Conservation (phyloP, 2,888 invertebrate species). For the Ormyrus rosae region DNA sequence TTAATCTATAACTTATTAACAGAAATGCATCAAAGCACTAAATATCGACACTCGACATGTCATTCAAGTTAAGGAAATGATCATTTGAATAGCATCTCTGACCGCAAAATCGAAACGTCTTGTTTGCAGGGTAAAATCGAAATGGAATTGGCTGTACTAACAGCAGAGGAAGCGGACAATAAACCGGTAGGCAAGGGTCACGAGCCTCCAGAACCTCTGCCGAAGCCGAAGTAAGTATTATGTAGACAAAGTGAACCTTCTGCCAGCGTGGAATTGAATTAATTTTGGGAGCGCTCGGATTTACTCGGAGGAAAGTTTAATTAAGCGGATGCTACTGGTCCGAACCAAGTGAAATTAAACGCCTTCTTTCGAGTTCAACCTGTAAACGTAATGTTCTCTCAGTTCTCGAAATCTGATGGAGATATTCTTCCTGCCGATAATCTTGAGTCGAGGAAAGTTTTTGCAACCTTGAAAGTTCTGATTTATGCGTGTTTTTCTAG, state of each 20-base stretch:
- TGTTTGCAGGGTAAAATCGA: constrained; percentile 82
- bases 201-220: constrained; percentile 80
- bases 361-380: too few species aligned
- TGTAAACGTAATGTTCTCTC: too few species aligned
- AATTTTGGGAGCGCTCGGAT: constrained; percentile 4
- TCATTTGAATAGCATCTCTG: neutral
- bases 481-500: too few species aligned
- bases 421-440: too few species aligned
- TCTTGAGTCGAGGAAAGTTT: too few species aligned
- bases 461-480: too few species aligned
- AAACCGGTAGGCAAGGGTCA: constrained; percentile 83
- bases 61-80: too few species aligned
- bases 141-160: constrained; percentile 81
- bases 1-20: too few species aligned
- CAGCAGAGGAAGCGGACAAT: constrained; percentile 79
- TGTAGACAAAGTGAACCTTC: constrained; percentile 1
- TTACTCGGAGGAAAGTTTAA: constrained; percentile 38
- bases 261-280: constrained; percentile 31
- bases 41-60: too few species aligned
- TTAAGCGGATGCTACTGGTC: constrained; percentile 10
- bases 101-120: neutral
- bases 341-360: too few species aligned
- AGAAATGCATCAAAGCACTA: too few species aligned
- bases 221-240: constrained; percentile 80
- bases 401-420: too few species aligned